These are phyloP conservation scores for Eudemis profundana DNA, from an alignment of 2,888 invertebrate species.

Conservation along the genomic window DNA sequence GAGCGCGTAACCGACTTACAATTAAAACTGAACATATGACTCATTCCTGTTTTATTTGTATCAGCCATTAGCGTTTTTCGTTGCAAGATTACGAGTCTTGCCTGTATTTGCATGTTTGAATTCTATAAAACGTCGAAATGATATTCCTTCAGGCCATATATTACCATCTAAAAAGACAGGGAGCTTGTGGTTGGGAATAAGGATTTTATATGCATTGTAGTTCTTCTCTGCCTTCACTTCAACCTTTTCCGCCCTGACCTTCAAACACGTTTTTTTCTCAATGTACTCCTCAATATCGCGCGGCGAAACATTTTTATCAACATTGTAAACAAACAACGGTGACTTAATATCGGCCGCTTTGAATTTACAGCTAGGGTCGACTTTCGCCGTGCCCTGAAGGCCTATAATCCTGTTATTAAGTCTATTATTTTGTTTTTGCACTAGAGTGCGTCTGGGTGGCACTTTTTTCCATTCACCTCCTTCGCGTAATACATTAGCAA, in stretches of 20 bases:
- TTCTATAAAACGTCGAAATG: background rate
- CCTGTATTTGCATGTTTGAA: background rate
- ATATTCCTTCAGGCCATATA: no score
- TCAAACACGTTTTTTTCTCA: background rate
- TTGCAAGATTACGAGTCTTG: no score
- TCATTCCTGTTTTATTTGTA: background rate
- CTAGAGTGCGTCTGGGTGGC: background rate
- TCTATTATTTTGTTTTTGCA: background rate
- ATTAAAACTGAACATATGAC: background rate
- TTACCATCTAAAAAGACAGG: constrained; percentile 2
- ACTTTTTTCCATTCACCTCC: background rate
- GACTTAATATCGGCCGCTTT: background rate
- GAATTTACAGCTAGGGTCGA: constrained; percentile 2
- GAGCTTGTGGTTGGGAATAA: background rate
- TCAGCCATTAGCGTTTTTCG: background rate
- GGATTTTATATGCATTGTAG: background rate
- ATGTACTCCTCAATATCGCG: background rate
- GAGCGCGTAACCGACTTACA: constrained; percentile 1
- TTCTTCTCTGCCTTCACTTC: background rate
- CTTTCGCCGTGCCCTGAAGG: constrained; percentile 5
- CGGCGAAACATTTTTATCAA: background rate
- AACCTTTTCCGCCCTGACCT: background rate
- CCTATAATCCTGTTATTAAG: background rate
- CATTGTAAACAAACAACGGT: no score
- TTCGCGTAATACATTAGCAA: background rate